These are phyloP conservation scores for Tridacna crocea DNA, from an alignment of 2,888 invertebrate species.

Conservation along the genomic window DNA sequence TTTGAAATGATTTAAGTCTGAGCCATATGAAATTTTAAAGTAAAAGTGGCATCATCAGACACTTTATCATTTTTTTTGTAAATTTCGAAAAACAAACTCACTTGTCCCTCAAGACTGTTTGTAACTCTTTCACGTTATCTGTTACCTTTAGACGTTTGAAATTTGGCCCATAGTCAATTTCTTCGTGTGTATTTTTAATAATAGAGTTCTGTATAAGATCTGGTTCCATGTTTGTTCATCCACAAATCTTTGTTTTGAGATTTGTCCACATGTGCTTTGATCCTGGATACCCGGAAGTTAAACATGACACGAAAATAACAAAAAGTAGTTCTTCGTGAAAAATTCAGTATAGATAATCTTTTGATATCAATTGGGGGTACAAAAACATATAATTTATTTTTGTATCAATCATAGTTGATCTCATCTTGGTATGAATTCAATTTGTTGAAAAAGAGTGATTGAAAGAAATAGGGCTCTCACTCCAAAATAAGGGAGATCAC, in stretches of 20 bases:
- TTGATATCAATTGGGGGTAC: not conserved
- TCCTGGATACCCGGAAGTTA: conserved; percentile 51
- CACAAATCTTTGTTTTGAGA: conserved; percentile 21
- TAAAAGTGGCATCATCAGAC: no score
- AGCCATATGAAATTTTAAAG: no score
- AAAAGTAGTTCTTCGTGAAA: not conserved
- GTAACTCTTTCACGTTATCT: conserved; percentile 84
- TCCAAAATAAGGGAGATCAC: conserved; percentile 43
- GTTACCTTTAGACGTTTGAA: conserved; percentile 77
- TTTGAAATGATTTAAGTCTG: no score
- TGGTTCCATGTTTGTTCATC: conserved; percentile 71
- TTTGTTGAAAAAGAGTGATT: not conserved
- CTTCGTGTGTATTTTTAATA: conserved; percentile 77
- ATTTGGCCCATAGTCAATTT: conserved; percentile 74
- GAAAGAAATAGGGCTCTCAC: not conserved
- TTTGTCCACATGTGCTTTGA: conserved; percentile 25
- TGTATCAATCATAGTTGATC: not conserved
- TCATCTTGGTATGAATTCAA: not conserved
- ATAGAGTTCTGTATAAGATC: conserved; percentile 71
- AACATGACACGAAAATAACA: not conserved
- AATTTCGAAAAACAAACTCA: conserved; percentile 64
- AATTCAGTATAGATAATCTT: not conserved
- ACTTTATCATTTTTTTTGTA: no score
- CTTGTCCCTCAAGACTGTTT: conserved; percentile 85
- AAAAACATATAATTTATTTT: no score